Percentiles rank a stretch among this genome's conserved stretches.
Evolutionary conservation across 2,797 vertebrate species (phyloP).

Genomic region (Heteromormyrus szaboi): DNA sequence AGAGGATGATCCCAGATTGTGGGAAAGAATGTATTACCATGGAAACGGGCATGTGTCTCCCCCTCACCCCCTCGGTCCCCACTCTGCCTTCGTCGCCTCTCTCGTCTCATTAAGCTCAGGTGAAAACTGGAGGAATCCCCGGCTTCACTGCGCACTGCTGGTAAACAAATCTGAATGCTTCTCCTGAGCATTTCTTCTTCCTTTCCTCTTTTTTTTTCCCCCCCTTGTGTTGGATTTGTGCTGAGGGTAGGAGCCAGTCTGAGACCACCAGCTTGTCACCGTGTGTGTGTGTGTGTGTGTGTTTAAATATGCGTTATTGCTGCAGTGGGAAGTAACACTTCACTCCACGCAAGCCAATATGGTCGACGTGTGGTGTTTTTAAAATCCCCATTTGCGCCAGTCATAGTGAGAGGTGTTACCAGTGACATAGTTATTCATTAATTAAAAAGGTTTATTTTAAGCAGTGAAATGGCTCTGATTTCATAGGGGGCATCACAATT

Average conservation of each 20-base stretch:
- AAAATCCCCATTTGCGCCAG: background rate
- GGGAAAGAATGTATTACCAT: conserved; percentile 38
- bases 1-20: conserved; percentile 22
- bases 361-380: background rate
- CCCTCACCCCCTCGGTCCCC: conserved; percentile 2
- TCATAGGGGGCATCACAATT: background rate
- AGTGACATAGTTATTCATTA: background rate
- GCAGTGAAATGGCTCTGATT: background rate
- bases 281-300: background rate
- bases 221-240: background rate
- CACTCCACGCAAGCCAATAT: conserved; percentile 12
- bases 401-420: background rate
- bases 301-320: background rate
- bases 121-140: background rate
- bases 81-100: background rate
- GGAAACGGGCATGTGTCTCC: conserved; percentile 34
- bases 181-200: background rate
- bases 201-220: background rate
- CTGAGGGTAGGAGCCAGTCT: background rate
- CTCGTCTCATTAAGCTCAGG: conserved; percentile 11
- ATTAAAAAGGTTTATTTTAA: background rate
- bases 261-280: background rate
- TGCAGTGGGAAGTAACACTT: conserved; percentile 1
- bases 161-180: background rate
- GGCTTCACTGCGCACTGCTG: background rate